Base-by-base conservation (phyloP, 2,113 vertebrate species). In the Oxygymnocypris stewartii region DNA sequence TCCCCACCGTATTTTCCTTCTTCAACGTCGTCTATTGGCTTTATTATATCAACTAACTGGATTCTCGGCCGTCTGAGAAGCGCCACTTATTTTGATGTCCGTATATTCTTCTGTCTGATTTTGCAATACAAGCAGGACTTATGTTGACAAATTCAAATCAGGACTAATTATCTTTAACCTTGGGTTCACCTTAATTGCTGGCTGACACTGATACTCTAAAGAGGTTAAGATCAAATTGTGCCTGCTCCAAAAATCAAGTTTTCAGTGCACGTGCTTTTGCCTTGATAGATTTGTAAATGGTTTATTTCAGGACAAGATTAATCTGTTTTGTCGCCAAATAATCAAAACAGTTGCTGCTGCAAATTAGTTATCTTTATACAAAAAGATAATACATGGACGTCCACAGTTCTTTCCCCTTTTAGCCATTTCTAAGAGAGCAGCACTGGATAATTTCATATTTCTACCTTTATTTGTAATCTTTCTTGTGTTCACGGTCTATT, bases 11-110 rank as follows among this genome's bases (percentile, higher is more conserved):
- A 90, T 99, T 99, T 91, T 97, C 96, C 91, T 97, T 99, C 92
- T 99, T 99, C 95, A 99, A 99, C 91, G 95, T 99, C 59, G 91
- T 99, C 93, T 99, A 99, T 89, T 99, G 98, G 98, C 97, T 99
- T 93, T 99, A 99, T 90, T 99, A 99, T 88, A 94, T 99, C 95
- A 99, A 99, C 93, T 99, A 97, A 96, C 91, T 84, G 16, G 20
- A 79, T 79, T 8, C 42, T 3, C 4, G 44, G 6, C 74, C 71
- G 18, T 13, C 75, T 13, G 1, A 78, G n/a, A 78, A 31, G 47
- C 47, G 13, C 47, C 47, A 23, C 51, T 25, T 71, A 67, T 31
- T 77, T 85, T 59, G 84, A 69, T 0, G 63, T 84, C 69, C 12
- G 49, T 74, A 1, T 82, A 78, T 54, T 67, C 61, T 49, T 49